Percentiles rank a stretch among this genome's conserved stretches.
These are phyloP conservation scores for Monomorium pharaonis DNA, from an alignment of 1,140 invertebrate species.

Conservation along the genomic window DNA sequence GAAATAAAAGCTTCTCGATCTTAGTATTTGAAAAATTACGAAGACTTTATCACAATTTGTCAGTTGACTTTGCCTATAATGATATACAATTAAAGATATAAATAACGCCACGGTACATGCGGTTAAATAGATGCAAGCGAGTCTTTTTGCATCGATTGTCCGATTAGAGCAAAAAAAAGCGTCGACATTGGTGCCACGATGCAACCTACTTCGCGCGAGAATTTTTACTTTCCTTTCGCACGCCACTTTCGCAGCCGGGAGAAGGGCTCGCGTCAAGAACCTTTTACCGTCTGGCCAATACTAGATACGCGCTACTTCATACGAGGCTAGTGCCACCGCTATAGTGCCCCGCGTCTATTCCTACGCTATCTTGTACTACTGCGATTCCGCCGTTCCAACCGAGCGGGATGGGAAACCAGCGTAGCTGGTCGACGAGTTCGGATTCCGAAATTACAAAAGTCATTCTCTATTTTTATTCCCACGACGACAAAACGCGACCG, in stretches of 20 bases:
- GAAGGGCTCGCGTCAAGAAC: slow-evolving; percentile 40
- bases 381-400: slow-evolving; percentile 17
- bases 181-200: too few relatives aligned
- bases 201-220: not conserved
- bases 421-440: not conserved
- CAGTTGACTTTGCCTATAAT: not conserved
- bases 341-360: slow-evolving; percentile 66
- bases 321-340: slow-evolving; percentile 37
- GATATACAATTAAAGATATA: not conserved
- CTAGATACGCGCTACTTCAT: slow-evolving; percentile 77
- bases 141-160: not conserved
- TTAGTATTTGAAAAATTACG: not conserved
- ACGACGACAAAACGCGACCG: not conserved
- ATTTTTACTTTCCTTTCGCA: not conserved
- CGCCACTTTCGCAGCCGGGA: too few relatives aligned
- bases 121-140: not conserved
- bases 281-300: slow-evolving; percentile 77
- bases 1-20: not conserved
- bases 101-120: not conserved
- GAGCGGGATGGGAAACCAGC: not conserved
- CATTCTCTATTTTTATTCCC: not conserved
- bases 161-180: not conserved
- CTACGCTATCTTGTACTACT: slow-evolving; percentile 59
- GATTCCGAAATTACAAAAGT: not conserved
- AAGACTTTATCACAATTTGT: not conserved